phyloP scores from a whole-genome alignment of 2,888 invertebrate genomes.

The Cataglyphis altisquamis region DNA sequence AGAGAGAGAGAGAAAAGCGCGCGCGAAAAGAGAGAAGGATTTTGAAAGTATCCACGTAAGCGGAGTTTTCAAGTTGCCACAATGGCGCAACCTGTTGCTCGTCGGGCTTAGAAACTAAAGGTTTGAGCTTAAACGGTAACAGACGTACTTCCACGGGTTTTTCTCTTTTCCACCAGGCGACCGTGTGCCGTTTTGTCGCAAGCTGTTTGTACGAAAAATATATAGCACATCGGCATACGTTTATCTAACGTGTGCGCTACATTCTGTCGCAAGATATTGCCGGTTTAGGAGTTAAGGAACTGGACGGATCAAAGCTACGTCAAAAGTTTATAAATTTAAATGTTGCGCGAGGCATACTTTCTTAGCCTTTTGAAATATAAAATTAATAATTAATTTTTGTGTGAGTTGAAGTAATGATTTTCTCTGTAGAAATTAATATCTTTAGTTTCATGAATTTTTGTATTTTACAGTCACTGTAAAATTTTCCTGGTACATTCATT shows the following conservation, averaged over 20 bases:
- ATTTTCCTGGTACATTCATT: no score
- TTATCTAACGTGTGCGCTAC: constrained; percentile 1
- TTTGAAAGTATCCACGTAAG: constrained; percentile 75
- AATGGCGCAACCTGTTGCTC: constrained; percentile 78
- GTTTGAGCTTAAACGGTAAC: constrained; percentile 76
- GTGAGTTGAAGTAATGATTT: no score
- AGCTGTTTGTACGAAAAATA: constrained; percentile 67
- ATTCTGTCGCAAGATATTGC: no score
- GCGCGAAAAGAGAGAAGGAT: constrained; percentile 61
- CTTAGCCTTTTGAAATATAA: no score
- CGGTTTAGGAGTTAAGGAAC: no score
- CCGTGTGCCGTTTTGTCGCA: constrained; percentile 49
- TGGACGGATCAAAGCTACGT: no score
- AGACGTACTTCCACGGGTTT: constrained; percentile 61
- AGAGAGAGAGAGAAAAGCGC: constrained; percentile 15
- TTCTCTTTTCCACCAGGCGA: constrained; percentile 52
- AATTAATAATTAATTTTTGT: no score
- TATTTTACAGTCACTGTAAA: no score
- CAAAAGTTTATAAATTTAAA: no score
- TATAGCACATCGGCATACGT: constrained; percentile 46
- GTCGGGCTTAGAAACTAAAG: constrained; percentile 77
- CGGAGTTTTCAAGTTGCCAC: constrained; percentile 76
- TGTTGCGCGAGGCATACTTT: no score
- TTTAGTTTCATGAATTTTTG: no score
- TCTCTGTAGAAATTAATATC: no score